Conservation (phyloP, 2,888 invertebrate genomes). For the Mythimna vitellina region DNA sequence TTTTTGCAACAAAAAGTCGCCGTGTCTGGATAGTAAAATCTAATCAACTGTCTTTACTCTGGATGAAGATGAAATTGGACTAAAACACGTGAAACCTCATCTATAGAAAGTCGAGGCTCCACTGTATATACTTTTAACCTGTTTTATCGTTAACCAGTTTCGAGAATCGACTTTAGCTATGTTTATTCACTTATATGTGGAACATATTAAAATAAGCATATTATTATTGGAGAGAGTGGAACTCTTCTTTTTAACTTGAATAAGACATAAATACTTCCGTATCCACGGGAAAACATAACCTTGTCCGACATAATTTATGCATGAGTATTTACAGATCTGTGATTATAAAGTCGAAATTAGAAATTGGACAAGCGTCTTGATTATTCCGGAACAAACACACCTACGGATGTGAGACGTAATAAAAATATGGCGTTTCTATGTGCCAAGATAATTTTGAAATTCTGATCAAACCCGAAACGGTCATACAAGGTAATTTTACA, state of each 20-base stretch:
- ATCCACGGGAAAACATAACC: slow-evolving; percentile 21
- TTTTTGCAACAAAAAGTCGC: slow-evolving; percentile 26
- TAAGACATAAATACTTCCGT: slow-evolving; percentile 37
- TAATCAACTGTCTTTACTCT: slow-evolving; percentile 57
- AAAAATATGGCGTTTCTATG: slow-evolving; percentile 1
- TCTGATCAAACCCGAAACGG: background rate
- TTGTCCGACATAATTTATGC: slow-evolving; percentile 38
- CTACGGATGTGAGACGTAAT: slow-evolving; percentile 15
- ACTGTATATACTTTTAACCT: slow-evolving; percentile 75
- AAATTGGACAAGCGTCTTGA: slow-evolving; percentile 27
- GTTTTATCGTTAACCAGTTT: slow-evolving; percentile 71
- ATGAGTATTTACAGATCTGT: slow-evolving; percentile 8
- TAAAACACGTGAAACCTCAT: slow-evolving; percentile 77
- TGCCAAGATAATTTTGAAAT: slow-evolving; percentile 12
- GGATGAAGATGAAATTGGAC: slow-evolving; percentile 75
- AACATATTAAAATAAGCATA: slow-evolving; percentile 77
- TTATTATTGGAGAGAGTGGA: slow-evolving; percentile 70
- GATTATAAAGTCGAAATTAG: slow-evolving; percentile 29
- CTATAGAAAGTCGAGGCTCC: slow-evolving; percentile 77
- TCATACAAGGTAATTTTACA: slow-evolving; percentile 13
- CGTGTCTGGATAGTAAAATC: slow-evolving; percentile 25
- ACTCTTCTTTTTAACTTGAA: slow-evolving; percentile 34
- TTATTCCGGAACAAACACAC: slow-evolving; percentile 13
- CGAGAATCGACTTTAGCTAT: slow-evolving; percentile 59
- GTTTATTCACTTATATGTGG: slow-evolving; percentile 73